A percentile compares a stretch with the other conserved stretches of the same genome.
These are phyloP conservation scores for Saccostrea glomerata DNA, from an alignment of 1,140 invertebrate genomes.

Conservation along the genomic window DNA sequence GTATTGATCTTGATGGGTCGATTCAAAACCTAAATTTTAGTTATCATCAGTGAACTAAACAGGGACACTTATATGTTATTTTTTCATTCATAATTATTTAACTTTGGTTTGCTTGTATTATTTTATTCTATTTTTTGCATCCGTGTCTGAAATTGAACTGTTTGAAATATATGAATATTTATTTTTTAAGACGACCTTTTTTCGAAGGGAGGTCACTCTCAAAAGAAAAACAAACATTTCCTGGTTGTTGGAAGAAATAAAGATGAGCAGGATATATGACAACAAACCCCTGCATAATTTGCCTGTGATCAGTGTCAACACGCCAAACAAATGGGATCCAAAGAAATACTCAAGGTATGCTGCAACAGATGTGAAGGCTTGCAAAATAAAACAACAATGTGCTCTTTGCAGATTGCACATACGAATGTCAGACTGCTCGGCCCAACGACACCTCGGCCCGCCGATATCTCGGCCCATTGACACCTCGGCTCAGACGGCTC, in stretches of 20 bases:
- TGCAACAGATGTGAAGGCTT: background rate
- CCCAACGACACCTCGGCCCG: too few species aligned
- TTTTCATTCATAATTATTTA: too few species aligned
- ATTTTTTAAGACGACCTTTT: background rate
- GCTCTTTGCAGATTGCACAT: too few species aligned
- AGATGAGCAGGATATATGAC: constrained; percentile 53
- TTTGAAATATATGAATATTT: background rate
- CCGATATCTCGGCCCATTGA: too few species aligned
- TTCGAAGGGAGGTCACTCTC: background rate
- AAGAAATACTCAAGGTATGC: constrained; percentile 12
- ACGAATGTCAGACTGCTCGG: too few species aligned
- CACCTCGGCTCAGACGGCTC: too few species aligned
- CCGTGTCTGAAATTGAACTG: too few species aligned
- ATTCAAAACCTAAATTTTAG: background rate
- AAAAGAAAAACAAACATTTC: background rate
- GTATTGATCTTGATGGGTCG: background rate
- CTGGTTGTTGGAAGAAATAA: background rate
- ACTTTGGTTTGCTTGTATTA: too few species aligned
- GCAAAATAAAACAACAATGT: too few species aligned
- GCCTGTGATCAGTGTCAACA: constrained; percentile 43
- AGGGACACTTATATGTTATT: too few species aligned
- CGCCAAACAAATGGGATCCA: constrained; percentile 24
- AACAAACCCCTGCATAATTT: constrained; percentile 50
- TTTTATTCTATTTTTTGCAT: too few species aligned
- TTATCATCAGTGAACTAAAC: too few species aligned